Percentiles rank a stretch among this genome's conserved stretches.
Conservation (phyloP, 2,797 vertebrate species). For the Spinibarbus caldwelli region DNA sequence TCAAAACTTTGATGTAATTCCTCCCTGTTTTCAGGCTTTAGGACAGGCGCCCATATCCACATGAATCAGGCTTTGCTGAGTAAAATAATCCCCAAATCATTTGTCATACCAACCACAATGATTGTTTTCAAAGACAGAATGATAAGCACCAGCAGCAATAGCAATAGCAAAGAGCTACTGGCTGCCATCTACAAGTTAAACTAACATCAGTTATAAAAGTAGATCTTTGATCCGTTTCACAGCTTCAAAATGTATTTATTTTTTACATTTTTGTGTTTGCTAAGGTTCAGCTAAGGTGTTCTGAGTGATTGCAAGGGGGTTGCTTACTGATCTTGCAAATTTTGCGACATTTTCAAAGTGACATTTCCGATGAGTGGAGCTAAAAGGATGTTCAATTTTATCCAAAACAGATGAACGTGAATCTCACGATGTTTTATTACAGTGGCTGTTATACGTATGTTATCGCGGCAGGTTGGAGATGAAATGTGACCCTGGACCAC, state of each 20-base stretch:
- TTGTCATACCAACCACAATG: background rate
- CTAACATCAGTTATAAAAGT: background rate
- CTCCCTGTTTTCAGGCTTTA: slow-evolving; percentile 43
- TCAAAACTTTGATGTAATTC: slow-evolving; percentile 45
- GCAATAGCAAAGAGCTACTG: background rate
- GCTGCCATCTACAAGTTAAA: background rate
- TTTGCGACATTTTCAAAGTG: background rate
- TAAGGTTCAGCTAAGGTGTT: background rate
- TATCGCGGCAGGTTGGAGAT: background rate
- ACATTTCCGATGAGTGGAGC: background rate
- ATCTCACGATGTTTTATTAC: background rate
- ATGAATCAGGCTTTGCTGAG: slow-evolving; percentile 32
- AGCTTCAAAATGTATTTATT: background rate
- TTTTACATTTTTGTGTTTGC: too few relatives aligned
- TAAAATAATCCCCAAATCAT: slow-evolving; percentile 41
- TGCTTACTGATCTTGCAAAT: background rate
- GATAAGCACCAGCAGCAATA: background rate
- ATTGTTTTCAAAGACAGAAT: slow-evolving; percentile 40
- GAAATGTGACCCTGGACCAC: too few relatives aligned
- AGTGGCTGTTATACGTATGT: background rate
- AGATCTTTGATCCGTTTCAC: background rate
- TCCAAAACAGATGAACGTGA: background rate
- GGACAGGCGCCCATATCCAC: slow-evolving; percentile 32
- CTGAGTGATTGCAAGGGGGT: too few relatives aligned
- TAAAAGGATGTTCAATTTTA: background rate